Evolutionary conservation across 1,140 invertebrate species (phyloP), one percentile per base, ranked within the genome.

Genomic region (Druon quercuslanigerum): DNA sequence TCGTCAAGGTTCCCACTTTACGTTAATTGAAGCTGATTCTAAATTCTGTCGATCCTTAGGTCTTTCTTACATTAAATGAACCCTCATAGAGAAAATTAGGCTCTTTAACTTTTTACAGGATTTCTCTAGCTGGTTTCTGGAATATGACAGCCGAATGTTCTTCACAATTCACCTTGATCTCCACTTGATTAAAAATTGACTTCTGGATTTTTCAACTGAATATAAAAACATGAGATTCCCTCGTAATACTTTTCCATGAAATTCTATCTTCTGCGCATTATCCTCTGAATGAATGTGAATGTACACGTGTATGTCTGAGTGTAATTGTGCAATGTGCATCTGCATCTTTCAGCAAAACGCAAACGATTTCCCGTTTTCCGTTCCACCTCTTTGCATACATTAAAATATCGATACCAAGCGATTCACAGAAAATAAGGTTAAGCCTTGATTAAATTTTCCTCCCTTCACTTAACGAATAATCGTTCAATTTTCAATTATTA

Each of bases 121-220:
- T 33, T 5, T 33, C 40, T 46, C 40, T 9, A 9, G 11, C 40
- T 46, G 40, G 40, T 46, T 1, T 46, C 40, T 46, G 9, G 9
- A 46, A 46, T 6, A 46, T 54, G 2, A 9, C 13, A 19, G 52
- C 16, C 19, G 52, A 54, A 17, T 54, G 3, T 17, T 9, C 7
- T 54, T 54, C 17, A 17, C 16, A 6, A 54, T 33, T 33, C 16
- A 3, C 33, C 57, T 66, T 66, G 57, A 66, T 66, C 25, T 25
- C 57, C 25, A 66, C 57, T 66, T 33, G 57, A 13, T 66, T 66
- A 66, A 33, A 46, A 33, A 66, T 66, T 66, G 57, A 66, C 57
- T 33, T 66, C 40, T 46, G 8, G 40, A 46, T 33, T 66, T 33
- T 66, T 8, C 25, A 46, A 56, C 17, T 56, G 17, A 56, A 56